Conservation (phyloP, 2,888 invertebrate species). For the Rhingia campestris region DNA sequence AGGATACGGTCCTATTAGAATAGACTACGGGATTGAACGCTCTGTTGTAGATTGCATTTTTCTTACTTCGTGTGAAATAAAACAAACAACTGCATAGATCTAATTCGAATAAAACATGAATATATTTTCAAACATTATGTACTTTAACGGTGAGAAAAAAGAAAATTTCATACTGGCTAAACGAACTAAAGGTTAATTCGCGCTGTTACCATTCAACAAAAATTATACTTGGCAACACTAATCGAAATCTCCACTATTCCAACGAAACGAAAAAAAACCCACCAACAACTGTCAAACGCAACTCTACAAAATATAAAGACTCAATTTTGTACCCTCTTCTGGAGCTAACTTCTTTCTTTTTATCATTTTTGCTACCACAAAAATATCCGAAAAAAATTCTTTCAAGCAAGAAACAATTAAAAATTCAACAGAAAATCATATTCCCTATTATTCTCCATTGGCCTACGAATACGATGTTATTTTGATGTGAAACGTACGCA, state of each 20-base stretch:
- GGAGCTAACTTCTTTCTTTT: slow-evolving; percentile 64
- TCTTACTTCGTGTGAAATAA: too few species aligned
- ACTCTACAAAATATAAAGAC: slow-evolving; percentile 46
- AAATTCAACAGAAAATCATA: slow-evolving; percentile 7
- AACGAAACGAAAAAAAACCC: slow-evolving; percentile 7
- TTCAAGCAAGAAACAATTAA: slow-evolving; percentile 12
- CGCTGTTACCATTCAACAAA: background rate
- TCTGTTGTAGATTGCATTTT: too few species aligned
- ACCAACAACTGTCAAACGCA: slow-evolving; percentile 24
- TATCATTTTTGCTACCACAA: slow-evolving; percentile 27
- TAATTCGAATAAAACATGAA: too few species aligned
- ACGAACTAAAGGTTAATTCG: too few species aligned
- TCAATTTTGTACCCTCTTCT: slow-evolving; percentile 66
- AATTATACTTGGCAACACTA: slow-evolving; percentile 2
- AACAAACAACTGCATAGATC: too few species aligned
- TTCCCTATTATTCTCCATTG: background rate
- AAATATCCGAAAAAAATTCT: slow-evolving; percentile 27
- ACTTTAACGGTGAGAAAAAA: too few species aligned
- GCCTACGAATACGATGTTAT: slow-evolving; percentile 42
- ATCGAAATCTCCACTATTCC: background rate
- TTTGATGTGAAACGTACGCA: slow-evolving; percentile 44
- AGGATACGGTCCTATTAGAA: too few species aligned
- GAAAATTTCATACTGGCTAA: too few species aligned
- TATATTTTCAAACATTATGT: too few species aligned
- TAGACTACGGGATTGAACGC: too few species aligned